These are phyloP conservation scores for Lepilemur ruficaudatus DNA, from an alignment of 2,797 vertebrate species.

Conservation along the genomic window DNA sequence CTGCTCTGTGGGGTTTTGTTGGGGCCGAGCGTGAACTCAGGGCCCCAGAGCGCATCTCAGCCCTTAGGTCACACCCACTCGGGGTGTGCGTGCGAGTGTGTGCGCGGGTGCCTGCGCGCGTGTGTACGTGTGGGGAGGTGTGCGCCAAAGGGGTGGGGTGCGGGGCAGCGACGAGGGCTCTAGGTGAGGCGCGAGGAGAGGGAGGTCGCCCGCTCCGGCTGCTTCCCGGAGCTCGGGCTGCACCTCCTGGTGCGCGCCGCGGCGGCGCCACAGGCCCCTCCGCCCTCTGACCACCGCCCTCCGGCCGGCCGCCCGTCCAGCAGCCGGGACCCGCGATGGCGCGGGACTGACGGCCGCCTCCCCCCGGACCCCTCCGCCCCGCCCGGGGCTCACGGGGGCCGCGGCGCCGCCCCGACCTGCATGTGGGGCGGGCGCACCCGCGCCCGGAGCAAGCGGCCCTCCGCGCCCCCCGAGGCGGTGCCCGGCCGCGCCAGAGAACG, in stretches of 20 bases:
- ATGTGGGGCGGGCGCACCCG: conserved; percentile 39
- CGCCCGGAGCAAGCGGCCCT: conserved; percentile 47
- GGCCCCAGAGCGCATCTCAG: conserved; percentile 41
- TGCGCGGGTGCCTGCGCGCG: conserved; percentile 25
- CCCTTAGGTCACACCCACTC: conserved; percentile 48
- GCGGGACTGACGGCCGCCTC: conserved; percentile 20
- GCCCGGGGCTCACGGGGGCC: conserved; percentile 19
- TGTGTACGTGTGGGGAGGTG: conserved; percentile 55
- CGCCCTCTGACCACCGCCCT: conserved; percentile 19
- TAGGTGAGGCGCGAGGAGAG: not conserved
- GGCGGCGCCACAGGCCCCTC: conserved; percentile 37
- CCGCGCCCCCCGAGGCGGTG: conserved; percentile 52
- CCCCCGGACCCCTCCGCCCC: not conserved
- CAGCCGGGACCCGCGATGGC: conserved; percentile 8
- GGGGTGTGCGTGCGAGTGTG: conserved; percentile 26
- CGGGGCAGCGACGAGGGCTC: not conserved
- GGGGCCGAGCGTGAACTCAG: not conserved
- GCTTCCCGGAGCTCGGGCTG: not conserved
- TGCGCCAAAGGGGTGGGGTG: conserved; percentile 60
- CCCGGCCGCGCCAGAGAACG: conserved; percentile 18
- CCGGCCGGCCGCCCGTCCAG: not conserved
- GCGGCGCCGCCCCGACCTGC: conserved; percentile 55
- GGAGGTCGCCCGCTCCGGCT: conserved; percentile 30
- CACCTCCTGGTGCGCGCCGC: not conserved
- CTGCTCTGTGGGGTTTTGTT: not conserved